Evolutionary conservation across 2,113 vertebrate species (phyloP), one percentile per base, ranked within the genome.

Genomic region (Siphamia tubifer): DNA sequence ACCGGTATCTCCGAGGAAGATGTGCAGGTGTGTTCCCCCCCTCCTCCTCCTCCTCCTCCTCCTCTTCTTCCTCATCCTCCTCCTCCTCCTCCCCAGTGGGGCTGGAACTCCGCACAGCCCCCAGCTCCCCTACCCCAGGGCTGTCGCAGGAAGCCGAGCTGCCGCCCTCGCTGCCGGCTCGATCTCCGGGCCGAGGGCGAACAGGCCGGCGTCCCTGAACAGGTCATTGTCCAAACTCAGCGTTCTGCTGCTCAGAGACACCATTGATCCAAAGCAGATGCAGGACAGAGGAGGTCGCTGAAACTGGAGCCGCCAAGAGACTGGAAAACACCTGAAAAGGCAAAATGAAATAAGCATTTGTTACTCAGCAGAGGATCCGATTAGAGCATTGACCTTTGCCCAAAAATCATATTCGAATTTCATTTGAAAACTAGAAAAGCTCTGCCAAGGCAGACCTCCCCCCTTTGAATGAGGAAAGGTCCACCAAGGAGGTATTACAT

Each of bases 231-330:
- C 87, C 86, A 88, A 15, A 42, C 79, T 79, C 86, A 90, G 82
- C 43, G 87, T 85, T 93, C 92, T 84, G 87, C 91, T 91, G 63
- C 89, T 93, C 85, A 95, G 82, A 77, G 95, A 94, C 87, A 96
- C 92, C 95, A 95, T 95, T 90, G 90, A 91, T 91, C 82, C 82
- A 66, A n/a, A 74, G 66, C 68, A 4, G 30, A 34, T 15, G n/a
- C 57, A 58, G 78, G 19, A 0, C 56, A 24, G n/a, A 68, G 70
- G 76, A 48, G 20, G 70, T 25, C 4, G 47, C 67, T 43, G 69
- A 78, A 69, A 81, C 34, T 35, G 39, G 30, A 74, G 31, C 72
- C 52, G 51, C 54, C 21, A 42, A 28, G 25, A 12, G 39, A 63
- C 20, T 55, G 27, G 32, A 16, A 45, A 30, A 48, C 70, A 69